Evolutionary conservation across 2,797 vertebrate species (phyloP), one percentile per base, ranked within the genome.

Genomic region (Chrosomus eos): DNA sequence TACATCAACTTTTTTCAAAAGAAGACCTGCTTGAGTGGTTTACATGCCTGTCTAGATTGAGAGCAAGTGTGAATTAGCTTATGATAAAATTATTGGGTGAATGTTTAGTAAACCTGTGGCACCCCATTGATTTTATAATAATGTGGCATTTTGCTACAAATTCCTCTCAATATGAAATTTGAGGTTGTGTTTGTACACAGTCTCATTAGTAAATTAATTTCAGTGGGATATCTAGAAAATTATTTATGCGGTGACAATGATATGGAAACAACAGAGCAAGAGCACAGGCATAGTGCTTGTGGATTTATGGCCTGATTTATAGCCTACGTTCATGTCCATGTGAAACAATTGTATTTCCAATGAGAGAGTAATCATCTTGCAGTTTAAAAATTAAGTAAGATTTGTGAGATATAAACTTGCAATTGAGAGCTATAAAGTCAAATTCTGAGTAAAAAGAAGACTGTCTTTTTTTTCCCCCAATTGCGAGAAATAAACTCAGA

Each of bases 61-160:
- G 19, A 43, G 16, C 51, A 64, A 62, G 45, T 85, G n/a, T 66
- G 64, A 87, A 71, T 76, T 71, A 67, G 28, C 16, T 75, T 75
- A 67, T 78, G 62, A 45, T 67, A 73, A 14, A 73, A 31, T 43
- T 70, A 18, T n/a, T 55, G 43, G 58, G 7, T 51, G 40, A 74
- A 84, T 84, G 81, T 80, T 78, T 48, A 81, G 40, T 45, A 28
- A 43, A 87, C 58, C 7, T 58, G 38, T 9, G 19, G 38, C 84
- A 67, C 84, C 68, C 53, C 26, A 43, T 58, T 82, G 74, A 84
- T 60, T 81, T 77, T 43, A 82, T 75, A 84, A 87, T 86, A 55
- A 82, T 4, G 43, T 74, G 75, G 70, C 55, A 66, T 84, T 86
- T 55, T 67, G 26, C 80, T 23, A 33, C 58, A 87, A 86, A 87